Base-by-base conservation (phyloP, 2,797 vertebrate species). In the Acanthiza pusilla region DNA sequence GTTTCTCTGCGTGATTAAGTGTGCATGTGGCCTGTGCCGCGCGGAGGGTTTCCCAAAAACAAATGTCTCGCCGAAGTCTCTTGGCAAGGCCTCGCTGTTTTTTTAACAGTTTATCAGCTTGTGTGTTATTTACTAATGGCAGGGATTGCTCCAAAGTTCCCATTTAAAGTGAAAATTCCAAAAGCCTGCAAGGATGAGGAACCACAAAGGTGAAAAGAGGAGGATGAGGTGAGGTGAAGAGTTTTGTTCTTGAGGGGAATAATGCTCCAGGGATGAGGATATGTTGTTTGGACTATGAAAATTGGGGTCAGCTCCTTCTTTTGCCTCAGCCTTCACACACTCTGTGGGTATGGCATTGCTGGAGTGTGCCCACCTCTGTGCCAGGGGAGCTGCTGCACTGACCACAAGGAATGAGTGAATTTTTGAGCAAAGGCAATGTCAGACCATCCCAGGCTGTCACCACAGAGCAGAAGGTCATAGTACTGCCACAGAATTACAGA, bases 51-150 rank as follows among this genome's bases (percentile, higher is more conserved):
- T 91, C 96, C 93, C 88, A 93, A 91, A 94, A 78, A 61, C 81
- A 83, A 93, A 95, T 19, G 77, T 94, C 92, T 96, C 57, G 8
- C 55, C 68, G 84, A 79, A 85, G 89, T 84, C 85, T 92, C 85
- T 84, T 97, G 95, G 94, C 93, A 93, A 93, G 85, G 60, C 54
- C 43, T 55, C 20, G 4, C 61, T 95, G 71, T 22, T 88, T 94
- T 95, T 92, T 91, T 89, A 93, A 78, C 88, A 90, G 85, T 94
- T 95, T 96, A 83, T 96, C 95, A 94, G 87, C 63, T 93, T 80
- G 94, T 89, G 70, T 61, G 55, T 57, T 94, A 84, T 95, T 95
- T 94, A 78, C 85, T 88, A 63, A 94, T 27, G 89, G 53, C 75
- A 85, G 55, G 48, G 78, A 85, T 88, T 66, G 36, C 61, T 82